Evolutionary conservation across 2,888 invertebrate species (phyloP), one percentile per base, ranked within the genome.

Genomic region (Megamerina dolium): DNA sequence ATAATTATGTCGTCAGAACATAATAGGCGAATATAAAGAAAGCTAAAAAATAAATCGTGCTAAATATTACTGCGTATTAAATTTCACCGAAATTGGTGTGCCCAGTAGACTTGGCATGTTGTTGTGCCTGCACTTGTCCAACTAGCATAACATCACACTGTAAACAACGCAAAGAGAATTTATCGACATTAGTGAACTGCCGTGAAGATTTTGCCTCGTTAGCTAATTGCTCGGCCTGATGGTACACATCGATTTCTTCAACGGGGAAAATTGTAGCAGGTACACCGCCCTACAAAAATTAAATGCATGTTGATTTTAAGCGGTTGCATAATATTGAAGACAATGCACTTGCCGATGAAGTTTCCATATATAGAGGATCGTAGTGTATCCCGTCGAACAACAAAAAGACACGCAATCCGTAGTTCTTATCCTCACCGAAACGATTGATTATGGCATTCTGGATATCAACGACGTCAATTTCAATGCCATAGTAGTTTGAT

Each of bases 341-440:
- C 19, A 16, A 13, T n/a, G 12, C 45, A 76, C 81, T 79, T 74
- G 87, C 88, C 68, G 82, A 78, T 23, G 78, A 73, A 4, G 86
- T 81, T 73, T 94, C 93, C 73, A 92, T 76, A 63, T 87, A 88
- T 10, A 96, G 72, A 0, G 95, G 92, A 72, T 96, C 96, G 64
- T 96, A 96, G 72, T 96, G 96, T 39, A 95, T 91, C 14, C 95
- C 95, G 72, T 95, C 94, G 66, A 94, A 96, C 38, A 95, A 77
- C 5, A 96, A 74, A 63, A 94, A 87, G 4, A 92, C 89, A 58
- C 94, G 73, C 45, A 86, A 78, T 2, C 82, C 77, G 66, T 88
- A 94, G 58, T 83, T 81, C 61, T 85, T 83, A 69, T 94, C 93
- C 72, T 95, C 95, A 0, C 95, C 95, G 72, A 95, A 92, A 56